phyloP scores from a whole-genome alignment of 2,797 vertebrate genomes.

The Anas flavirostris region DNA sequence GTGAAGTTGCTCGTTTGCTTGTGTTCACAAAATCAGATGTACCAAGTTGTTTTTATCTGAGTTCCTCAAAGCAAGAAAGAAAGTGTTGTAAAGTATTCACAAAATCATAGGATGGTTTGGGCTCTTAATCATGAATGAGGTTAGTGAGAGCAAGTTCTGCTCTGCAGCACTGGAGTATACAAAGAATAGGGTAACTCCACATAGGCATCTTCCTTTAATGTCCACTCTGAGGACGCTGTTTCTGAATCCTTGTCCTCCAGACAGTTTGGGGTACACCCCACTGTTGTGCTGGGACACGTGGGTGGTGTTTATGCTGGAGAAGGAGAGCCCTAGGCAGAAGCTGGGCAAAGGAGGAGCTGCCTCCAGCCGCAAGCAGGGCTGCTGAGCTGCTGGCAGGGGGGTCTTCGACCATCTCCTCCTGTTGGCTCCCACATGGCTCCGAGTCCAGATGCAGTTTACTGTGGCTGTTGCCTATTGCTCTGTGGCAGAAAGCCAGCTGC shows the following conservation, averaged over 20 bases:
- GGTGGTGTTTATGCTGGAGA: not conserved
- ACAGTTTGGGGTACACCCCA: rapidly evolving
- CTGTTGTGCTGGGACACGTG: not conserved
- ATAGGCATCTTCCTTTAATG: not conserved
- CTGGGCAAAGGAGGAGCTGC: not conserved
- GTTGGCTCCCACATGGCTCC: rapidly evolving
- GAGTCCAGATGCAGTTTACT: not conserved
- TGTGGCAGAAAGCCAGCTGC: not conserved
- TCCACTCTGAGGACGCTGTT: not conserved
- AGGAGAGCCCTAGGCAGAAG: not conserved
- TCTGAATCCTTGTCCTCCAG: not conserved
- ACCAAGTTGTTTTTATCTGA: not conserved
- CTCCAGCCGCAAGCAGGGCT: not conserved
- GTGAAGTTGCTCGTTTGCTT: not conserved
- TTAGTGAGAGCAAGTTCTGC: not conserved
- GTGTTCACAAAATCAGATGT: not conserved
- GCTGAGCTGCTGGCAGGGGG: not conserved
- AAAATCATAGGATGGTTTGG: too few relatives aligned
- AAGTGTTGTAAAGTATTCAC: not conserved
- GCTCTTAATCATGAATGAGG: not conserved
- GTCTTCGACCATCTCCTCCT: not conserved
- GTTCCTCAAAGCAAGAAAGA: not conserved
- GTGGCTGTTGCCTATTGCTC: not conserved
- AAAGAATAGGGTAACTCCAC: not conserved
- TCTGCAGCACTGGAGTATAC: not conserved